Evolutionary conservation across 2,113 vertebrate genomes (phyloP), one percentile per base, ranked within the genome.

Genomic region (Scytalopus superciliaris): DNA sequence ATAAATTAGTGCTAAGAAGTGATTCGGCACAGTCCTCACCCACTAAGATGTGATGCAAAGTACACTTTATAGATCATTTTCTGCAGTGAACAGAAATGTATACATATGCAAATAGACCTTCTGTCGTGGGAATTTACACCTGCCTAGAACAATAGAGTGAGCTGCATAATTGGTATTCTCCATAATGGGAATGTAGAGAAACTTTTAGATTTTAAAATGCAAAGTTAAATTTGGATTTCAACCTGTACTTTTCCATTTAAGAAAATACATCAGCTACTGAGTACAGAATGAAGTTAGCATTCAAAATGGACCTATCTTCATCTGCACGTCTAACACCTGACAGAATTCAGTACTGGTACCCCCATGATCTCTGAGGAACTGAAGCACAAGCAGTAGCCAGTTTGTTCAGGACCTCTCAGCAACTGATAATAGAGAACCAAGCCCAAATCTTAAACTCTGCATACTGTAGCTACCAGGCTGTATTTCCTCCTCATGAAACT

Each of bases 41-140:
- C 60, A 89, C 73, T 14, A 19, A 64, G 22, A 37, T 35, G 27
- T 44, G 72, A 75, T 42, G 44, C 63, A 75, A 14, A 60, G 62
- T 35, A 82, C 18, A 45, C 35, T 69, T 64, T 28, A 40, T 2
- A 57, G 49, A 63, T n/a, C 4, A 39, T 52, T 89, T 72, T 79
- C 81, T 72, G 49, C 74, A 64, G 45, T 8, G 23, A 94, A 80
- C 44, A 87, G 49, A 74, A 59, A 53, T 3, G 3, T 33, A n/a
- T 14, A 72, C n/a, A 69, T 68, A 84, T n/a, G 57, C 89, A 72
- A 87, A 87, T 22, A 9, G 68, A 57, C 72, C 72, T 94, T 85
- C 84, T 92, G 86, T 25, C 69, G n/a, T 47, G 52, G 77, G 31
- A 87, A 64, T 77, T 89, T 68, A 93, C 50, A 93, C 60, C 89